Evolutionary conservation across 2,113 vertebrate genomes (phyloP).

Genomic region (Macrotus californicus): DNA sequence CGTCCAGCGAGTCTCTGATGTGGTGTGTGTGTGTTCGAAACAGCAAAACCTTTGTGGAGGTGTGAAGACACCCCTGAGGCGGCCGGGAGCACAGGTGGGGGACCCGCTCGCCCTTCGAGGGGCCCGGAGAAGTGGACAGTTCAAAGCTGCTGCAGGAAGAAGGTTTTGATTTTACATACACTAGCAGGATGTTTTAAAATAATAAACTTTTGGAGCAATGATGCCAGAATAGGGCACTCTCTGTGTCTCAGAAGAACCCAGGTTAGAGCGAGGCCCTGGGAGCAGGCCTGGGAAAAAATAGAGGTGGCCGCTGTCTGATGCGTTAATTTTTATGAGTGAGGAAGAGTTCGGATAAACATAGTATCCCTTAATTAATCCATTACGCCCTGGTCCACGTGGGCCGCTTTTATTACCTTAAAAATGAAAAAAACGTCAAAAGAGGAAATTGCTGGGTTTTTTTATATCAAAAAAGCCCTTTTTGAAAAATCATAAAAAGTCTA

Average conservation of each 20-base stretch:
- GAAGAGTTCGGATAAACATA: constrained; percentile 83
- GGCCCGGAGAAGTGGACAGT: constrained; percentile 59
- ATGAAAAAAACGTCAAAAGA: constrained; percentile 77
- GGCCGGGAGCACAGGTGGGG: constrained; percentile 64
- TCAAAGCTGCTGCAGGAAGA: constrained; percentile 67
- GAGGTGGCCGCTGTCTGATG: constrained; percentile 71
- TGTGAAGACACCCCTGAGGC: not conserved
- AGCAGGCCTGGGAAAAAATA: constrained; percentile 80
- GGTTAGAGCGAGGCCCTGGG: constrained; percentile 79
- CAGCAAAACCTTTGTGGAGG: constrained; percentile 44
- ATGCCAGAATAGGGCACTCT: constrained; percentile 54
- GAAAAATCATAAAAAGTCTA: constrained; percentile 76
- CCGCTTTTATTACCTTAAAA: constrained; percentile 80
- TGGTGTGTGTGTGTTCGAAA: constrained; percentile 44
- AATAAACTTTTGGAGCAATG: constrained; percentile 68
- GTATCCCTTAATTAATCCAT: constrained; percentile 84
- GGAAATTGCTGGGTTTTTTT: constrained; percentile 57
- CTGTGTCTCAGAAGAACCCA: constrained; percentile 74
- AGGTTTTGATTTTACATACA: constrained; percentile 60
- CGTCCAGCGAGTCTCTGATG: constrained; percentile 63
- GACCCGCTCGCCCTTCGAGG: constrained; percentile 61
- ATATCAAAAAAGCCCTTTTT: constrained; percentile 72
- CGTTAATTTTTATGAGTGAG: constrained; percentile 83
- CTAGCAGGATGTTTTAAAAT: constrained; percentile 74
- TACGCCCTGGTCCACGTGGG: constrained; percentile 76